These are phyloP conservation scores for Mesitornis unicolor DNA, from an alignment of 2,113 vertebrate species.

Conservation along the genomic window DNA sequence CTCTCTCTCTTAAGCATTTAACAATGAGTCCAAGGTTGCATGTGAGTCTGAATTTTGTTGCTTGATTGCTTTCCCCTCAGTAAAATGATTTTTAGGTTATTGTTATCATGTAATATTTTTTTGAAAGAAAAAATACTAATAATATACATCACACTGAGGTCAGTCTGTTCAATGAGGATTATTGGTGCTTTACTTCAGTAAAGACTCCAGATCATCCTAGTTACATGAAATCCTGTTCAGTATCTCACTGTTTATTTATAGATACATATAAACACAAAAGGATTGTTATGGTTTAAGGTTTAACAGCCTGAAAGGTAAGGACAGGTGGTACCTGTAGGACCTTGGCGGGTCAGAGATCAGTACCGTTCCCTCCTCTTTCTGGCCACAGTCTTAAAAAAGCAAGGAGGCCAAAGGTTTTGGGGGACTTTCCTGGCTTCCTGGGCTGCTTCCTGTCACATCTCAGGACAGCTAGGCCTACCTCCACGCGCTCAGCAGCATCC, in stretches of 20 bases:
- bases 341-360: no score
- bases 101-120: neutral
- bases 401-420: no score
- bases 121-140: neutral
- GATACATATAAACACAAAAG: neutral
- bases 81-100: neutral
- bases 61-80: neutral
- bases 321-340: no score
- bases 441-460: no score
- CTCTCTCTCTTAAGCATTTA: neutral
- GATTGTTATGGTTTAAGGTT: no score
- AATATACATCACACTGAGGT: neutral
- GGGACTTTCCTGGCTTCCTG: no score
- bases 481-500: no score
- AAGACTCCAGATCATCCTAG: neutral
- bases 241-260: neutral
- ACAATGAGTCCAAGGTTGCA: accelerated
- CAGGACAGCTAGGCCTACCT: no score
- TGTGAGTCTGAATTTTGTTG: neutral
- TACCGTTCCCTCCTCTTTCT: no score
- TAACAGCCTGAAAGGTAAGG: no score
- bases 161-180: neutral
- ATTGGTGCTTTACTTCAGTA: accelerated
- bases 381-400: no score
- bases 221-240: neutral